These are phyloP conservation scores for Ciconia nigra DNA, from an alignment of 2,797 vertebrate genomes.

Conservation along the genomic window DNA sequence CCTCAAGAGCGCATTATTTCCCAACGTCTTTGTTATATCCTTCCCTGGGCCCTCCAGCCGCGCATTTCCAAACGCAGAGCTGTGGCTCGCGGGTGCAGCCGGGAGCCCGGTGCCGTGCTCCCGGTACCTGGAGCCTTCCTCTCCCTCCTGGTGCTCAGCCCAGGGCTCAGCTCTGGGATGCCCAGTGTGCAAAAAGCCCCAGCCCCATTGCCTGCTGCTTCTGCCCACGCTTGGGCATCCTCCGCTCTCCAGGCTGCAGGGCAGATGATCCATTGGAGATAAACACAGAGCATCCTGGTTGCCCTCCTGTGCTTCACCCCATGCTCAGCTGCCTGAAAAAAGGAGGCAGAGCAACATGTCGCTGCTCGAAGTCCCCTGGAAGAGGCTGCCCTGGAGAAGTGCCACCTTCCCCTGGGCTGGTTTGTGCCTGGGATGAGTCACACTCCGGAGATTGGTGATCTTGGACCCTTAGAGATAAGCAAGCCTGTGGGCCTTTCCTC, in stretches of 20 bases:
- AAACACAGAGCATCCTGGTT: neutral
- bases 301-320: neutral
- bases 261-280: neutral
- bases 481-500: neutral
- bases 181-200: fast-evolving
- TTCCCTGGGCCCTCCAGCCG: neutral
- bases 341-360: neutral
- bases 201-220: neutral
- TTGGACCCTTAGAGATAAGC: neutral
- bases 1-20: conserved; percentile 64
- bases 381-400: neutral
- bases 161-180: neutral
- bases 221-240: neutral
- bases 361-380: neutral
- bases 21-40: conserved; percentile 44
- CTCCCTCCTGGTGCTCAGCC: neutral
- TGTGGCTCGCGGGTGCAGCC: neutral
- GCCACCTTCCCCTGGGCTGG: fast-evolving
- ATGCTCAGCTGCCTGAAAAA: neutral
- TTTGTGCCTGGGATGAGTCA: neutral
- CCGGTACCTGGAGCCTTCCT: neutral
- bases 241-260: neutral
- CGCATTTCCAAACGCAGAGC: neutral
- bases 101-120: neutral
- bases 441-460: neutral